These are phyloP conservation scores for Melopsittacus undulatus DNA, from an alignment of 2,797 vertebrate genomes.

Conservation along the genomic window DNA sequence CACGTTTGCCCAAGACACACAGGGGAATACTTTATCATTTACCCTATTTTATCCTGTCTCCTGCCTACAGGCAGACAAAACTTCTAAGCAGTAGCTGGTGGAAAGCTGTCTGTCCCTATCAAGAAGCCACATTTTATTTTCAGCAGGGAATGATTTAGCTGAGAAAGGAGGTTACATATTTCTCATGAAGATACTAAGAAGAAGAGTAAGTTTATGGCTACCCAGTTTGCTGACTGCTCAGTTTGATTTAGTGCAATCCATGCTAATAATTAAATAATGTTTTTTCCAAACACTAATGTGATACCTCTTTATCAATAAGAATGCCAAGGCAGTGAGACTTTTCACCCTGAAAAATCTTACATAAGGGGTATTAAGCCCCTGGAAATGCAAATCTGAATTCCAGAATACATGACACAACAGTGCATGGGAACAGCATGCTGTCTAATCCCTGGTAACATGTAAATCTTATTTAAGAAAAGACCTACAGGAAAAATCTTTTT, in stretches of 20 bases:
- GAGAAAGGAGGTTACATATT: background rate
- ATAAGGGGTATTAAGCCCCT: background rate
- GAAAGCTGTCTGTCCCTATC: background rate
- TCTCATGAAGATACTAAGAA: background rate
- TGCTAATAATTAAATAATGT: background rate
- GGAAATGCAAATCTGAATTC: conserved; percentile 9
- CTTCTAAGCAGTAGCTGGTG: background rate
- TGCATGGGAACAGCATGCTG: background rate
- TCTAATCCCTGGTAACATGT: background rate
- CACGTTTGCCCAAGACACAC: background rate
- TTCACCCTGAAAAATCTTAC: background rate
- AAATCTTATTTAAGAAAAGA: background rate
- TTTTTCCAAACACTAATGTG: background rate
- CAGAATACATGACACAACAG: background rate
- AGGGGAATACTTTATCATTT: background rate
- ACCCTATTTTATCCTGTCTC: background rate
- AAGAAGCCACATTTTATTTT: background rate
- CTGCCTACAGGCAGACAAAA: background rate
- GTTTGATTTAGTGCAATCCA: background rate
- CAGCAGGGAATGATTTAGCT: background rate
- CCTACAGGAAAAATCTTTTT: background rate
- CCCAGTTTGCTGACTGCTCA: background rate
- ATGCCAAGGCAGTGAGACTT: background rate
- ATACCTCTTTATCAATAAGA: background rate
- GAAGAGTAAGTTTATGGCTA: background rate